Evolutionary conservation across 2,797 vertebrate species (phyloP).

Genomic region (Arctocebus calabarensis): DNA sequence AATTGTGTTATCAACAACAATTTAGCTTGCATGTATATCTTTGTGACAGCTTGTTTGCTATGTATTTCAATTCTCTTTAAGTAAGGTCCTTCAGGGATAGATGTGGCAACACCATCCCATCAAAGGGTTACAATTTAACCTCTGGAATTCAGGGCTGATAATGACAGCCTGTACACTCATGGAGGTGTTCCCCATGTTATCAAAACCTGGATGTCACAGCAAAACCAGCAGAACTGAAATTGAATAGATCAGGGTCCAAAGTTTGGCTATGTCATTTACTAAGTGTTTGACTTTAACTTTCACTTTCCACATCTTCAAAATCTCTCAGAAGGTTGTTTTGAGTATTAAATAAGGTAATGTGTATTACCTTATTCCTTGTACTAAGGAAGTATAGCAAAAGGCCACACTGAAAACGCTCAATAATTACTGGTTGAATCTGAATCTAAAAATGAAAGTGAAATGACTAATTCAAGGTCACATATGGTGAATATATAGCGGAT

Average conservation of each 20-base stretch:
- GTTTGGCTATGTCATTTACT: background rate
- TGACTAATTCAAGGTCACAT: background rate
- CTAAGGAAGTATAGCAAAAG: background rate
- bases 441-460: background rate
- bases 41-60: background rate
- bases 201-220: background rate
- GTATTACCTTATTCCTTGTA: no score
- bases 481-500: background rate
- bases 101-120: background rate
- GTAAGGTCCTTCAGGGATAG: background rate
- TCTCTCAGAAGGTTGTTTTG: background rate
- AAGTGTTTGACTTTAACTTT: background rate
- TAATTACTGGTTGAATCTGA: background rate
- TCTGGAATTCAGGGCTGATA: background rate
- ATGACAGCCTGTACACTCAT: accelerated
- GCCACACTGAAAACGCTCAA: background rate
- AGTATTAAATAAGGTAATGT: background rate
- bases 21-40: background rate
- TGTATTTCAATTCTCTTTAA: background rate
- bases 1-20: background rate
- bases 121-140: background rate
- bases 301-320: background rate
- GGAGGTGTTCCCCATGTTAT: no score
- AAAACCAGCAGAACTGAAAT: background rate
- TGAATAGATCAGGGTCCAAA: background rate